Evolutionary conservation across 2,113 vertebrate species (phyloP), one percentile per base, ranked within the genome.

Genomic region (Tyrannus savana): DNA sequence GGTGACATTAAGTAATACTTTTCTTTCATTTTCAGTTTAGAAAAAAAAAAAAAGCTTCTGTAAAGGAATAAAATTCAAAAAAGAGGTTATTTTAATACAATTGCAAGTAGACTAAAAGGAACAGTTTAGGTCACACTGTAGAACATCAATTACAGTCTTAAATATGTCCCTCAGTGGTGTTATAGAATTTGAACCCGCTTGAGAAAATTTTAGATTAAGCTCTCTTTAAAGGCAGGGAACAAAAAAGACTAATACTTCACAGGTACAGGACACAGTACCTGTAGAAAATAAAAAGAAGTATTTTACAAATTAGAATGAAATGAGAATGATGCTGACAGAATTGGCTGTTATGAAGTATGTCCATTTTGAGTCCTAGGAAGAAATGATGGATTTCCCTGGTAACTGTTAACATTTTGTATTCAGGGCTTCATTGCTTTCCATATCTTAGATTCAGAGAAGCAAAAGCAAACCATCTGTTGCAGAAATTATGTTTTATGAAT

Each of bases 1-100:
- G 81, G 64, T 95, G 92, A 89, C 75, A 92, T 91, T 95, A 74
- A 92, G 59, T 84, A 76, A 90, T 74, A 9, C 68, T 96, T 94
- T 96, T 72, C 87, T 96, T 96, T 93, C 74, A 53, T 77, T 93
- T 89, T 91, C 50, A 35, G 44, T 25, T 67, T 96, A 3, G 50
- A 52, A 1, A 39, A 78, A 44, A 55, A 44, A 55, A 55, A 92
- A 87, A 77, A 84, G 69, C 44, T 31, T 96, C 64, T 46, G 17
- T 79, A 58, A 80, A 87, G 82, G 50, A 95, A 95, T 86, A 89
- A 84, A 96, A 87, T 63, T 86, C 31, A 72, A 37, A 72, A 91
- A 86, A 42, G 10, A 71, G 77, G 47, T 74, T 74, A n/a, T 35
- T 21, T 5, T 30, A 63, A 55, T 58, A 56, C 10, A 68, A 10